Conservation (phyloP, 2,113 vertebrate species). For the Arvicanthis niloticus region DNA sequence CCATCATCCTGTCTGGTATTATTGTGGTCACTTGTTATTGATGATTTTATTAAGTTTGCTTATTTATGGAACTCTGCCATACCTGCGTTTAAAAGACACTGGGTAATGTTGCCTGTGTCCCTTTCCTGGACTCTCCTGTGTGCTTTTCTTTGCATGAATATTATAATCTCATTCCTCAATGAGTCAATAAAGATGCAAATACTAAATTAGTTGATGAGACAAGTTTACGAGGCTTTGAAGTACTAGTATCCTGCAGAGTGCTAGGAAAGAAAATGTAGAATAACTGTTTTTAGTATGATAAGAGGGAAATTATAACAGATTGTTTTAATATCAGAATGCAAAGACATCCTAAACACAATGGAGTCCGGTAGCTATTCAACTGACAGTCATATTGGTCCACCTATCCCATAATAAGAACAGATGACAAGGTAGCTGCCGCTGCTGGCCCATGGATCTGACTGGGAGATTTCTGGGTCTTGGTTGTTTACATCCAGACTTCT, state of each 20-base stretch:
- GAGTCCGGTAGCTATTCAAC: not conserved
- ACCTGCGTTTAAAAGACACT: not conserved
- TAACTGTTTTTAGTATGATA: not conserved
- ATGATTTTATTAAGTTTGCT: not conserved
- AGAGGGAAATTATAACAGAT: not conserved
- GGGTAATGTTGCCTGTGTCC: not conserved
- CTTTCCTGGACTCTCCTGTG: not conserved
- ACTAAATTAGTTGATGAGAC: constrained; percentile 30
- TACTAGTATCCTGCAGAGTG: not conserved
- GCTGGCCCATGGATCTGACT: not conserved
- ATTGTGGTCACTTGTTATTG: not conserved
- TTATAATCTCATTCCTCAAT: constrained; percentile 18
- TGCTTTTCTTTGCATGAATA: not conserved
- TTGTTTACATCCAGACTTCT: not conserved
- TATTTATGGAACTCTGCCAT: not conserved
- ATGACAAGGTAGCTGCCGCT: not conserved
- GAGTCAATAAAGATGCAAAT: constrained; percentile 20
- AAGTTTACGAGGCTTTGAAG: not conserved
- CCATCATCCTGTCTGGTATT: not conserved
- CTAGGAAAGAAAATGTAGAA: not conserved
- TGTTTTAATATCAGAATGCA: not conserved
- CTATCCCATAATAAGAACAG: not conserved
- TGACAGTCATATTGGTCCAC: not conserved
- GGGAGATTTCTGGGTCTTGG: not conserved
- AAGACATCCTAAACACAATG: not conserved